phyloP scores from a whole-genome alignment of 2,888 invertebrate genomes.

The Agrilus biguttatus region DNA sequence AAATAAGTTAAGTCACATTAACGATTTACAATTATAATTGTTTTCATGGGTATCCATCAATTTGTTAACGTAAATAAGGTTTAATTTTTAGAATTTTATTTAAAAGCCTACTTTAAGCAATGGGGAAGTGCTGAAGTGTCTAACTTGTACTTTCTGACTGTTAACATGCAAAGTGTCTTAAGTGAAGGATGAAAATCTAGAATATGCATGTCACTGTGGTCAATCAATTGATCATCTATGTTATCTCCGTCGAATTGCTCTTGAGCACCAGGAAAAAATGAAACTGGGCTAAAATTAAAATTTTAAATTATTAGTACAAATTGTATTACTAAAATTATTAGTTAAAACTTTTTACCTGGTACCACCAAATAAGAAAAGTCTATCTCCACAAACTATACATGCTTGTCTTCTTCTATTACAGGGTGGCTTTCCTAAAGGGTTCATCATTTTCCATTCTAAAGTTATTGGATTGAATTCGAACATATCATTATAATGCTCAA shows the following conservation, averaged over 20 bases:
- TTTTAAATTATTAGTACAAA: background rate
- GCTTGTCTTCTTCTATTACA: conserved; percentile 61
- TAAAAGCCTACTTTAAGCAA: conserved; percentile 41
- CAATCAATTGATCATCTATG: conserved; percentile 43
- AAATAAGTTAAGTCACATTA: conserved; percentile 17
- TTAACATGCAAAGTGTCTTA: conserved; percentile 55
- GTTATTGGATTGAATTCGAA: conserved; percentile 53
- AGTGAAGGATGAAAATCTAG: conserved; percentile 65
- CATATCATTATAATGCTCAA: conserved; percentile 73
- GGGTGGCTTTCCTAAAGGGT: conserved; percentile 44
- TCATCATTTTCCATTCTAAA: conserved; percentile 46
- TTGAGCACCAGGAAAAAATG: conserved; percentile 6
- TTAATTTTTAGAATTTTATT: background rate
- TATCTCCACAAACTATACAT: conserved; percentile 57
- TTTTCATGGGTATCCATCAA: no score
- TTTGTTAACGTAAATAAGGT: background rate
- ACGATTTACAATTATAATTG: no score
- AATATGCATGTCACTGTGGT: conserved; percentile 72
- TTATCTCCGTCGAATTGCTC: conserved; percentile 19
- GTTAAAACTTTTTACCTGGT: conserved; percentile 48
- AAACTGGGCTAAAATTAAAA: background rate
- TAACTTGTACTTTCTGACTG: conserved; percentile 48
- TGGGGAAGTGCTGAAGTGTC: conserved; percentile 48
- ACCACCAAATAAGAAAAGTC: conserved; percentile 78
- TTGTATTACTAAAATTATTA: background rate